Conservation (phyloP, 2,113 vertebrate genomes). For the Sphaerodactylus townsendi region DNA sequence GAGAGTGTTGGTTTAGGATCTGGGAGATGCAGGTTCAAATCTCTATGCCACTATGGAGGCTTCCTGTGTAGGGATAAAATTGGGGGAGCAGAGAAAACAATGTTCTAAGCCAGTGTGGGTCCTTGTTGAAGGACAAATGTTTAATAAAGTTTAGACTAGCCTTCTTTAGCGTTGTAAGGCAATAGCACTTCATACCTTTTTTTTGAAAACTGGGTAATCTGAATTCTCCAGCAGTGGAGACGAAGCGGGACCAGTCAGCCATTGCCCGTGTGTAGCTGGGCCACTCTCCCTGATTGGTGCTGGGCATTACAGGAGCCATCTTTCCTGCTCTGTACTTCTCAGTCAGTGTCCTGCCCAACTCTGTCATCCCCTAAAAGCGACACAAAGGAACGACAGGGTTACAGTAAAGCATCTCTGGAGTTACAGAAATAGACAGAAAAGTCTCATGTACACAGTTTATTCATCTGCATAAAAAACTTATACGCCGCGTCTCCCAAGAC, state of each 20-base stretch:
- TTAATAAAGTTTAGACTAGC: not conserved
- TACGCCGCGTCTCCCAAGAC: too few species aligned
- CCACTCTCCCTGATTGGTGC: slow-evolving; percentile 45
- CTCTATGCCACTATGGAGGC: too few species aligned
- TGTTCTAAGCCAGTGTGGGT: too few species aligned
- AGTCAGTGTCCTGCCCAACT: slow-evolving; percentile 32
- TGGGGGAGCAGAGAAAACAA: too few species aligned
- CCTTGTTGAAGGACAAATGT: too few species aligned
- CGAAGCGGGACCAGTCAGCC: slow-evolving; percentile 58
- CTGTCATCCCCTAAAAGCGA: slow-evolving; percentile 45
- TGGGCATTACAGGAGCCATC: slow-evolving; percentile 38
- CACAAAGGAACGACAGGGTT: not conserved
- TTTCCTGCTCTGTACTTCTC: slow-evolving; percentile 23
- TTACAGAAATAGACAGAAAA: not conserved
- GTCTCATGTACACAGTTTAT: too few species aligned
- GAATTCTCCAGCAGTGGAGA: slow-evolving; percentile 46
- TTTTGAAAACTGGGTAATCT: slow-evolving; percentile 40
- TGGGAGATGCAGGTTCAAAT: not conserved
- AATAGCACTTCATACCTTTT: slow-evolving; percentile 5
- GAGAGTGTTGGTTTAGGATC: too few species aligned
- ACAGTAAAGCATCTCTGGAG: not conserved
- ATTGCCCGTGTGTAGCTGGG: slow-evolving; percentile 49
- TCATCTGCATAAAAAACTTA: too few species aligned
- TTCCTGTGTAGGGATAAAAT: too few species aligned
- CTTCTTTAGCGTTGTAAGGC: not conserved